Evolutionary conservation across 92 coral and sea anemone genomes (phyloP), one percentile per base, ranked within the genome.

Genomic region (Epizoanthus ramosus): DNA sequence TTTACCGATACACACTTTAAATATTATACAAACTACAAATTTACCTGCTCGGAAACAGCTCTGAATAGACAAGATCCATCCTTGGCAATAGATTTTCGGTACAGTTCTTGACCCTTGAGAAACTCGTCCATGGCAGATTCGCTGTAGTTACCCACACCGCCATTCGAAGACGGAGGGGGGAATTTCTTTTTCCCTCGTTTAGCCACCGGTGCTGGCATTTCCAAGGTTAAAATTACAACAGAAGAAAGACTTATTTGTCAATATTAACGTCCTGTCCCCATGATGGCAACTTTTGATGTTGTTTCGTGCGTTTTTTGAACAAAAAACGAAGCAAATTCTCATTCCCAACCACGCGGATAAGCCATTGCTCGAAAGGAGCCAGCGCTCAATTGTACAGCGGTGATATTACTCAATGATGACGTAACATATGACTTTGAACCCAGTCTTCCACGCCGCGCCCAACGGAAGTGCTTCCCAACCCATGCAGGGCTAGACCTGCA

Each of bases 31-130:
- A 64, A 35, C 31, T 19, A 60, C 7, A 8, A 58, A 74, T 92
- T 79, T 88, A 96, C 99, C 93, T 96, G 99, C 83, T 96, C 99
- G 60, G 99, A 92, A n/a, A 96, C 99, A 60, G 99, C 99, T 87
- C 99, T 92, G 79, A 96, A 96, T 73, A 96, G 90, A 77, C 99
- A 96, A 52, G 99, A 96, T 60, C 99, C 99, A 87, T 96, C 99
- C 85, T 94, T 96, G 68, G 98, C 99, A 73, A 94, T 94, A 19
- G 97, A 96, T 77, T 96, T 96, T 74, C 99, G 90, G 90, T 92
- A 94, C 84, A 96, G 85, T 31, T 92, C 90, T 24, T 79, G 85
- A 63, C 86, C 83, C 18, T 85, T 85, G 75, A 96, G 81, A 83
- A 85, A 96, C 14, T 89, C 94, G 79, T 96, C 99, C 99, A 96